phyloP scores from a whole-genome alignment of 2,113 vertebrate genomes.

The Myotis yumanensis region DNA sequence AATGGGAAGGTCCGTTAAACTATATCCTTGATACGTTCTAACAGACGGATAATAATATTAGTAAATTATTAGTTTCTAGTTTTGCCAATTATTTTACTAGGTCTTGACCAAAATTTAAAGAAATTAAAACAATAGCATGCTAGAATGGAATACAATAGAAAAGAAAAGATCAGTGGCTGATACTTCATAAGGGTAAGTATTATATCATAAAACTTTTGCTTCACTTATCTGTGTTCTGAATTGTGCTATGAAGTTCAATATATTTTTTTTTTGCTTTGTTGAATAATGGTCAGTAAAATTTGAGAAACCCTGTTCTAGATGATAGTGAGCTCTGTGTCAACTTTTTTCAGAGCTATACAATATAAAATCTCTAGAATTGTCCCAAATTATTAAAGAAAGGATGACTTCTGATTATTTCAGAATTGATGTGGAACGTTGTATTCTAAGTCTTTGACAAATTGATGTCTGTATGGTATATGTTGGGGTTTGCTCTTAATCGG shows the following conservation, averaged over 20 bases:
- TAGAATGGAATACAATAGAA: conserved; percentile 10
- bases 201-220: conserved; percentile 38
- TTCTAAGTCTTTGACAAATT: conserved; percentile 41
- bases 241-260: background rate
- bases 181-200: conserved; percentile 13
- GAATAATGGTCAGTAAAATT: background rate
- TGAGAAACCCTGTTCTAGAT: background rate
- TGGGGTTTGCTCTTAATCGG: background rate
- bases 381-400: conserved; percentile 40
- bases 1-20: background rate
- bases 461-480: background rate
- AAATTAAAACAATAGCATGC: background rate
- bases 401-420: conserved; percentile 19
- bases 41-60: background rate
- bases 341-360: background rate
- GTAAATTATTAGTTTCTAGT: conserved; percentile 24
- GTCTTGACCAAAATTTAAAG: conserved; percentile 9
- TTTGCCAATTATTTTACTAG: conserved; percentile 40
- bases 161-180: background rate
- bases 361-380: conserved; percentile 19
- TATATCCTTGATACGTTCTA: background rate
- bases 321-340: background rate
- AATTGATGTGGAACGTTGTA: conserved; percentile 20
- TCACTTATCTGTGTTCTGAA: conserved; percentile 34
- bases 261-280: conserved; percentile 21